These are phyloP conservation scores for Macropus fuliginosus DNA, from an alignment of 2,797 vertebrate genomes.

Conservation along the genomic window DNA sequence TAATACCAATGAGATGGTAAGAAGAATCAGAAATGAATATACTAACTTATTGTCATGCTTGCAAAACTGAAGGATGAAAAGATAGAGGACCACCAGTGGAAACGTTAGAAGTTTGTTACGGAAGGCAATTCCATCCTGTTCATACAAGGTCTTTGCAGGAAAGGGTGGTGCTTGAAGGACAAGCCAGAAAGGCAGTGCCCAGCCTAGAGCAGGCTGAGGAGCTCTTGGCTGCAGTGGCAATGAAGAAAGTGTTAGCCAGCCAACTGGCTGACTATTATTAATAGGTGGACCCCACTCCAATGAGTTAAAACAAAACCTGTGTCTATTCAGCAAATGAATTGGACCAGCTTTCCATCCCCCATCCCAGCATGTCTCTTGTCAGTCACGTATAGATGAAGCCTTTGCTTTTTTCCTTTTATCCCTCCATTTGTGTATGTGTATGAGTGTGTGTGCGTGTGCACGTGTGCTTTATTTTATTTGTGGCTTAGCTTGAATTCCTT, in stretches of 20 bases:
- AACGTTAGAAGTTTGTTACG: background rate
- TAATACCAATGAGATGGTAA: background rate
- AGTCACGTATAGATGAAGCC: background rate
- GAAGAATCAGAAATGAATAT: background rate
- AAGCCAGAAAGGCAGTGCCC: background rate
- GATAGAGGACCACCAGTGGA: background rate
- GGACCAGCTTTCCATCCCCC: background rate
- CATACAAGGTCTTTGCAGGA: slow-evolving; percentile 22
- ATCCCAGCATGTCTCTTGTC: background rate
- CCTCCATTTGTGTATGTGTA: slow-evolving; percentile 9
- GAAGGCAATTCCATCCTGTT: slow-evolving; percentile 8
- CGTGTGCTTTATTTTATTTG: slow-evolving; percentile 12
- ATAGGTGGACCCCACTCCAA: slow-evolving; percentile 2
- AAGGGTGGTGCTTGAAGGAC: background rate
- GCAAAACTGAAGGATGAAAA: background rate
- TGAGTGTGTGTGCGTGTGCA: background rate
- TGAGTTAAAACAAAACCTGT: slow-evolving; percentile 50
- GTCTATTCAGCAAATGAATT: slow-evolving; percentile 21
- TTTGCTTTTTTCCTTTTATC: background rate
- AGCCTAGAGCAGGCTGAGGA: background rate
- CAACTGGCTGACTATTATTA: background rate
- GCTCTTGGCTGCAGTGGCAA: background rate
- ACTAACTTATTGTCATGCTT: background rate
- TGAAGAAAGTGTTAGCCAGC: background rate
- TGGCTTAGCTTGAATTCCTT: slow-evolving; percentile 58